phyloP scores from a whole-genome alignment of 2,113 vertebrate genomes.

The Beaufortia kweichowensis region DNA sequence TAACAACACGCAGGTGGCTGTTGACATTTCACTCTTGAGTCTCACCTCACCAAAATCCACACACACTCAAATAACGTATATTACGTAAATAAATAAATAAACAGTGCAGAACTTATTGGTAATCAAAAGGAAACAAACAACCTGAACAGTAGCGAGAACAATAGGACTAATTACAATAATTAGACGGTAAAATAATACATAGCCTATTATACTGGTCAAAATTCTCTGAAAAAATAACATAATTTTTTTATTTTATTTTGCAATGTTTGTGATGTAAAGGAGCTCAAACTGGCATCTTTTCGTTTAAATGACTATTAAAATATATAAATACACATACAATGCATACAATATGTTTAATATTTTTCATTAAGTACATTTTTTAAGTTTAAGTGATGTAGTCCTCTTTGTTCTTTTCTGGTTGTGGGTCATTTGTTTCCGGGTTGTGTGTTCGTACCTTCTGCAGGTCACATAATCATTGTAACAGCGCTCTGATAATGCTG shows the following conservation, averaged over 20 bases:
- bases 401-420: slow-evolving; percentile 6
- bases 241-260: too few relatives aligned
- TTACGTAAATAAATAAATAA: slow-evolving; percentile 9
- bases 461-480: slow-evolving; percentile 87
- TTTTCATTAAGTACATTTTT: too few relatives aligned
- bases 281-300: too few relatives aligned
- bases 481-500: slow-evolving; percentile 93
- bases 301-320: too few relatives aligned
- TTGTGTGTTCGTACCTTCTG: slow-evolving; percentile 80
- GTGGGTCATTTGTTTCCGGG: slow-evolving; percentile 59
- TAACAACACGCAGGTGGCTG: slow-evolving; percentile 62
- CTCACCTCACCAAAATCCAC: slow-evolving; percentile 40
- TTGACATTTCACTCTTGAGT: slow-evolving; percentile 58
- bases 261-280: too few relatives aligned
- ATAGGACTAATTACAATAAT: background rate
- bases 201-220: background rate
- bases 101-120: background rate
- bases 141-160: background rate
- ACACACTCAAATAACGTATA: slow-evolving; percentile 21
- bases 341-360: too few relatives aligned
- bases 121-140: slow-evolving; percentile 8
- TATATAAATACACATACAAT: too few relatives aligned
- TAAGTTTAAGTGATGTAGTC: background rate
- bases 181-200: background rate
- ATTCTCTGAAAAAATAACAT: background rate